Base-by-base conservation (phyloP, 1,140 invertebrate species). In the Musca vetustissima region DNA sequence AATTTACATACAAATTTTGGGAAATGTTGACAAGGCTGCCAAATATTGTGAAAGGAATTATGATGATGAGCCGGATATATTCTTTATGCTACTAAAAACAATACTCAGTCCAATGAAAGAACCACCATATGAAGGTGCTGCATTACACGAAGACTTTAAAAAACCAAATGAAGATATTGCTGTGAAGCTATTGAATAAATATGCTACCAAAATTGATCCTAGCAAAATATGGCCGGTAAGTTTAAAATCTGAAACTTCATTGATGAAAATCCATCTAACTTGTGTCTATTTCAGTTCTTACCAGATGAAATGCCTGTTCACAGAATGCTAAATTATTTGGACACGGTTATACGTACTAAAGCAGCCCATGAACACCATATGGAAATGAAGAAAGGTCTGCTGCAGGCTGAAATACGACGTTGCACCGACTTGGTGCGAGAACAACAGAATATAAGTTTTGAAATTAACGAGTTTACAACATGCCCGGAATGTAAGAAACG, bases 401-500 rank as follows among this genome's bases (percentile, higher is more conserved):
- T 95, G 13, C 91, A 92, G 75, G 91, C 94, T 0, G 93, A 96
- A 83, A 89, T 93, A 80, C 84, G 92, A 52, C 89, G 92, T 85
- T 89, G 94, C 22, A 89, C 93, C 80, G 90, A 93, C 75, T 85
- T 92, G 71, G 87, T 93, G 73, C 90, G 93, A 81, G 87, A 88
- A 70, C 89, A 92, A 77, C 91, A 96, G 79, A 91, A 90, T 1
- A 90, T 93, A 79, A 91, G 87, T 73, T 89, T 96, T 66, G 83
- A 92, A 3, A 89, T 98, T 72, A 93, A 89, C 14, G 94, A 97
- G 74, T 89, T 90, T 69, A 94, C 93, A 75, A 88, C 94, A 17
- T 98, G 96, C 85, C 88, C 89, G 13, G 93, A 94, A 2, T 98
- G 96, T 78, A 94, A 93, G 76, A 98, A 97, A 79, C 86, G 92